Conservation (phyloP, 2,113 vertebrate genomes). For the Nymphicus hollandicus region DNA sequence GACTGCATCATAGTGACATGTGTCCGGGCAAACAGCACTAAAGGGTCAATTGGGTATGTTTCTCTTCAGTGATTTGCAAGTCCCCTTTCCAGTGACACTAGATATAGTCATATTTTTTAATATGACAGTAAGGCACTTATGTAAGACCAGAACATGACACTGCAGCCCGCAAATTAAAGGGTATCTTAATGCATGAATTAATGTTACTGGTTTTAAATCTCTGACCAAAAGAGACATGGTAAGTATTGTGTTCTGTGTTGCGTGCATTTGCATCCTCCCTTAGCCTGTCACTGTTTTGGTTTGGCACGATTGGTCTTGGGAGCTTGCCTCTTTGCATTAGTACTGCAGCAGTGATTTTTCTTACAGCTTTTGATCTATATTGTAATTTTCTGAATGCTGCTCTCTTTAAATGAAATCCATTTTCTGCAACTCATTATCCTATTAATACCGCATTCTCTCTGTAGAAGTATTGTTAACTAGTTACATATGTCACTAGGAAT, state of each 20-base stretch:
- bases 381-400: background rate
- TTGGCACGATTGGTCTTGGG: background rate
- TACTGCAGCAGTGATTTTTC: background rate
- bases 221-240: background rate
- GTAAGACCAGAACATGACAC: background rate
- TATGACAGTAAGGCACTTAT: background rate
- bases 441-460: background rate
- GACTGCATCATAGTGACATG: constrained; percentile 88
- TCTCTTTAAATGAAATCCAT: background rate
- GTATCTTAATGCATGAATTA: background rate
- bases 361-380: background rate
- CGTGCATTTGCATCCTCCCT: background rate
- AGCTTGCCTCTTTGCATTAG: background rate
- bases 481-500: background rate
- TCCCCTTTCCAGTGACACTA: background rate
- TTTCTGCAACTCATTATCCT: background rate
- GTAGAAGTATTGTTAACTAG: background rate
- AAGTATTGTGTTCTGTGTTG: background rate
- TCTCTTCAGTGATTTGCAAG: background rate
- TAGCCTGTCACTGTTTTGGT: background rate
- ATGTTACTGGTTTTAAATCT: background rate
- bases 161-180: background rate
- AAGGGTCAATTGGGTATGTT: constrained; percentile 83
- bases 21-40: constrained; percentile 75
- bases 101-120: rapidly evolving